Percentiles rank a stretch among this genome's conserved stretches.
Conservation (phyloP, 2,888 invertebrate species). For the Drosophila glabriapex region DNA sequence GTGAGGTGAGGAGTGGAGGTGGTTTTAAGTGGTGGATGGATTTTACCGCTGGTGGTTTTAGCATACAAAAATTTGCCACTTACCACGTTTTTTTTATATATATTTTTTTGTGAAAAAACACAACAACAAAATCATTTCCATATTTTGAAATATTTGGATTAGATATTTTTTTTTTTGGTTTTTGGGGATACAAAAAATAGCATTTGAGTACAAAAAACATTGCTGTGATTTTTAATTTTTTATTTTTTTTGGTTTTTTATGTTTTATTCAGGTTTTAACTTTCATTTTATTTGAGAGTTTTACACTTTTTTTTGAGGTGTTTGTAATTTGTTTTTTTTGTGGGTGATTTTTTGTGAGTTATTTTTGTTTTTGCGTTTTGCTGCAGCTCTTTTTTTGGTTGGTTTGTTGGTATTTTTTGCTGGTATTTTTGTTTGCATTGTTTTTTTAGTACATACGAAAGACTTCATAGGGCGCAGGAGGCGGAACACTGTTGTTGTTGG, state of each 20-base stretch:
- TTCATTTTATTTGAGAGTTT: conserved; percentile 53
- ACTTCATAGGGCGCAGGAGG: conserved; percentile 86
- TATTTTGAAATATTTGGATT: conserved; percentile 16
- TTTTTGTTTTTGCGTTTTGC: conserved; percentile 32
- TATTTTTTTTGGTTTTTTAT: conserved; percentile 5
- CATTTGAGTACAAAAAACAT: conserved; percentile 64
- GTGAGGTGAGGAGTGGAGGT: not conserved
- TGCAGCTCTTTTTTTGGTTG: conserved; percentile 49
- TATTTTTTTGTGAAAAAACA: conserved; percentile 38
- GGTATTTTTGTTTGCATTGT: conserved; percentile 41
- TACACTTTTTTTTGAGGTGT: conserved; percentile 47
- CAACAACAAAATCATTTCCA: conserved; percentile 46
- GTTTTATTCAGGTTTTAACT: conserved; percentile 64
- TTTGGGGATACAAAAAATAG: conserved; percentile 56
- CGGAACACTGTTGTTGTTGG: conserved; percentile 81
- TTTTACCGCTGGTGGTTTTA: conserved; percentile 39
- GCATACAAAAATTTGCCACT: conserved; percentile 75
- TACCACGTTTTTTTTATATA: conserved; percentile 62
- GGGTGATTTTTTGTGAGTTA: conserved; percentile 59
- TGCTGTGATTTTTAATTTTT: conserved; percentile 36
- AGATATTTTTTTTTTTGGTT: conserved; percentile 13
- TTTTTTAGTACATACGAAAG: conserved; percentile 85
- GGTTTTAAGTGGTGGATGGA: conserved; percentile 9
- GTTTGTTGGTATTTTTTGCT: conserved; percentile 31
- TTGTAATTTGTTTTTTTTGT: conserved; percentile 48